phyloP scores from a whole-genome alignment of 1,140 invertebrate species.

The Neelides sp. region DNA sequence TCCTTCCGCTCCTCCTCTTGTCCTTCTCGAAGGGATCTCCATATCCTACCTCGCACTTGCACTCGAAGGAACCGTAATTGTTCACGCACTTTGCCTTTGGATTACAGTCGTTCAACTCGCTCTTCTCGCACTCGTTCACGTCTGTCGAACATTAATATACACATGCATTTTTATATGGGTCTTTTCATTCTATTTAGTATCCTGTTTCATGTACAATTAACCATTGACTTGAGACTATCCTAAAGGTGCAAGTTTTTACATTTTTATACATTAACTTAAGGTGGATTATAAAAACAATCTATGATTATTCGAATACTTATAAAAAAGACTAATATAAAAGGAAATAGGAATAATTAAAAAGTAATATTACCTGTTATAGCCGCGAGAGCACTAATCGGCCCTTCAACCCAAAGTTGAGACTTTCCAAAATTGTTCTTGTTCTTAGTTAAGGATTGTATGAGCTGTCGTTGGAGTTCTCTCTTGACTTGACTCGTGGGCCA shows the following conservation, averaged over 20 bases:
- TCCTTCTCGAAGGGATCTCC: constrained; percentile 56
- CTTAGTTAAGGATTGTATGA: constrained; percentile 66
- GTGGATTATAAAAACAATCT: no score
- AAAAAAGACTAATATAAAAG: background rate
- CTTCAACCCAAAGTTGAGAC: constrained; percentile 68
- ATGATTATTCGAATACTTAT: no score
- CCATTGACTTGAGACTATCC: no score
- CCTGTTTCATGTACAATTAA: no score
- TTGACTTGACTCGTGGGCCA: constrained; percentile 46
- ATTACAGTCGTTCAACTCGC: constrained; percentile 83
- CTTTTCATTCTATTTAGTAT: no score
- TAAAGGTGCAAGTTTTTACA: no score
- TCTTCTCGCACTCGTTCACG: constrained; percentile 72
- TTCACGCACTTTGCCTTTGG: constrained; percentile 73
- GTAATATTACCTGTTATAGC: constrained; percentile 50
- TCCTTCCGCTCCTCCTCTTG: constrained; percentile 50
- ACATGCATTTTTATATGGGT: no score
- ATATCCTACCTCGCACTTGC: constrained; percentile 64
- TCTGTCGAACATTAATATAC: no score
- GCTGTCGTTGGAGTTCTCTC: constrained; percentile 63
- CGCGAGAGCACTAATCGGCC: constrained; percentile 57
- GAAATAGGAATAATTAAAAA: no score
- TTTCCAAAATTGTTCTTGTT: constrained; percentile 73
- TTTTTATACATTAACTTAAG: no score
- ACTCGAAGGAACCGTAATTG: constrained; percentile 75